Percentiles rank a stretch among this genome's conserved stretches.
phyloP scores from a whole-genome alignment of 2,888 invertebrate genomes.

The Drosophila barbarae region DNA sequence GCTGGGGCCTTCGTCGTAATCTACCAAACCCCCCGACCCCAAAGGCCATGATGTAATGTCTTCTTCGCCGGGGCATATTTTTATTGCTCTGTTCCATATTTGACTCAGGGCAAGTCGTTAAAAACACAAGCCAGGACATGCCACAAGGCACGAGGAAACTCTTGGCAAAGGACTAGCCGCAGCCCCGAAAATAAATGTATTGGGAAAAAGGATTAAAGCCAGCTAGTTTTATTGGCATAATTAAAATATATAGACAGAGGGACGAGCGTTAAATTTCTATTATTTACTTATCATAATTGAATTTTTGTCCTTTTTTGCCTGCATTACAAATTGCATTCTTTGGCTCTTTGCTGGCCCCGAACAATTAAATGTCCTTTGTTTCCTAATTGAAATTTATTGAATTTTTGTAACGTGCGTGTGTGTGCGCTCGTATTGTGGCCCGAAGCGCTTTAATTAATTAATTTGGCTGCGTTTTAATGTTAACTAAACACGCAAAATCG shows the following conservation, averaged over 20 bases:
- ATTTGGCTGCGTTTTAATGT: conserved; percentile 67
- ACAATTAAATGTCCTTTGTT: conserved; percentile 46
- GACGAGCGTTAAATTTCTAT: conserved; percentile 24
- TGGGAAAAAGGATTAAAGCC: conserved; percentile 52
- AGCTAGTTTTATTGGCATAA: conserved; percentile 61
- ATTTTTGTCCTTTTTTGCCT: conserved; percentile 24
- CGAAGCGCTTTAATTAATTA: conserved; percentile 69
- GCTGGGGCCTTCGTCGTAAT: conserved; percentile 44
- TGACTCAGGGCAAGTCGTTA: conserved; percentile 58
- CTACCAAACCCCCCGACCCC: neutral
- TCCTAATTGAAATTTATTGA: conserved; percentile 48
- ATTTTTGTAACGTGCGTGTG: conserved; percentile 26
- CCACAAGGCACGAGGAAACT: conserved; percentile 59
- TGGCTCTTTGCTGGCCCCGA: conserved; percentile 4
- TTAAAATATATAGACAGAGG: conserved; percentile 51
- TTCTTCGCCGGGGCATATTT: conserved; percentile 57
- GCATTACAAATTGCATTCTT: conserved; percentile 43
- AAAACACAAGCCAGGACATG: conserved; percentile 58
- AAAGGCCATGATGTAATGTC: conserved; percentile 50
- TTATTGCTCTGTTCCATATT: conserved; percentile 63
- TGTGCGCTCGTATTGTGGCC: conserved; percentile 34
- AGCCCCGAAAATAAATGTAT: conserved; percentile 43
- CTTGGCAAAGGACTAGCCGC: conserved; percentile 3
- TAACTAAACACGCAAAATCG: conserved; percentile 53
- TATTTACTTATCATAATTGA: conserved; percentile 52